Conservation (phyloP, 2,113 vertebrate species). For the Chamaea fasciata region DNA sequence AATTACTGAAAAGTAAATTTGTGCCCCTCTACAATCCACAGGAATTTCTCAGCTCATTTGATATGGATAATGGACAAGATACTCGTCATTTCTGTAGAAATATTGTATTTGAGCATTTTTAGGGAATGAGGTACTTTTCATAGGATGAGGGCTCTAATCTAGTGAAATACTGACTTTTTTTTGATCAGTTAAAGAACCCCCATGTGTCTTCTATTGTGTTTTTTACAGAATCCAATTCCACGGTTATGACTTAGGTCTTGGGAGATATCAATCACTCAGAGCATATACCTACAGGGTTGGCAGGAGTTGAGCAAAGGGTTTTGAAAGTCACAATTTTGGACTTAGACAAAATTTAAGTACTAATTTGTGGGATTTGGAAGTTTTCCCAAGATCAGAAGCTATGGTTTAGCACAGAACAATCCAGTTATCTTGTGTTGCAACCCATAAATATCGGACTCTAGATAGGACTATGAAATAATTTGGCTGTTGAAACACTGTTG, state of each 20-base stretch:
- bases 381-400: background rate
- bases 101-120: background rate
- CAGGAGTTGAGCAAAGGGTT: background rate
- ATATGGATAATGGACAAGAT: background rate
- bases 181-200: background rate
- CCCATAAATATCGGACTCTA: background rate
- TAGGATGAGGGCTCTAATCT: background rate
- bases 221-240: background rate
- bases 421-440: background rate
- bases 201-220: background rate
- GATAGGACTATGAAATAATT: background rate
- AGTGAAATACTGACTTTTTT: background rate
- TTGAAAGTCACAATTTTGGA: conserved; percentile 4
- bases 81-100: background rate
- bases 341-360: background rate
- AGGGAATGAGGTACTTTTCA: background rate
- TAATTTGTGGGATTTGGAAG: background rate
- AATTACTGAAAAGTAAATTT: background rate
- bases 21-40: background rate
- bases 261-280: fast-evolving
- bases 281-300: background rate
- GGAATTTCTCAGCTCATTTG: background rate
- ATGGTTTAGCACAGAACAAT: background rate
- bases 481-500: background rate
- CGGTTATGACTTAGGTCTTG: background rate